Evolutionary conservation across 2,113 vertebrate genomes (phyloP).

Genomic region (Empidonax alnorum): DNA sequence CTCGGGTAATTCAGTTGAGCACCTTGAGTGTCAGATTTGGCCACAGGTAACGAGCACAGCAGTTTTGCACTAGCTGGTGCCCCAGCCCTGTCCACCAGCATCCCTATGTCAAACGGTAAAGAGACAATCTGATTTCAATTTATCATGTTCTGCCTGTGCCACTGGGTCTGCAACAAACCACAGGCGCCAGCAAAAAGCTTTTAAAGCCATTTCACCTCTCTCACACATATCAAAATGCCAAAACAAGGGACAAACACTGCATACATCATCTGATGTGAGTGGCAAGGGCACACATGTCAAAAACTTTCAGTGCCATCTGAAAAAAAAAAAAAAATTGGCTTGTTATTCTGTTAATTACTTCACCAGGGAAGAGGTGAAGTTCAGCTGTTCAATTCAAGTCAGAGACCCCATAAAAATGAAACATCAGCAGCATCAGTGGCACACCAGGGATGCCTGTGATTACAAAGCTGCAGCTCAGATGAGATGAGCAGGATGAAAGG

Average conservation of each 20-base stretch:
- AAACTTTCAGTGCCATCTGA: conserved; percentile 51
- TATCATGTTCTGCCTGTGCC: background rate
- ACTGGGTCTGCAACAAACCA: conserved; percentile 50
- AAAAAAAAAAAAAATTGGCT: conserved; percentile 10
- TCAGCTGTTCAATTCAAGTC: conserved; percentile 52
- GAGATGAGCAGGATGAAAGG: background rate
- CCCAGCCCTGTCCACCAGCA: background rate
- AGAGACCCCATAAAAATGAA: conserved; percentile 57
- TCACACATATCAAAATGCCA: conserved; percentile 65
- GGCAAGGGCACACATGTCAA: conserved; percentile 66
- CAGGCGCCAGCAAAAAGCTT: conserved; percentile 63
- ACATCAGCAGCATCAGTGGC: conserved; percentile 28
- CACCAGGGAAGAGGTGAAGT: conserved; percentile 63
- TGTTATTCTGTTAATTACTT: conserved; percentile 72
- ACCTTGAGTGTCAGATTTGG: background rate
- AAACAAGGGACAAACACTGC: conserved; percentile 59
- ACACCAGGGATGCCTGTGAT: conserved; percentile 26
- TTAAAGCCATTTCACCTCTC: conserved; percentile 68
- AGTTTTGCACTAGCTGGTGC: background rate
- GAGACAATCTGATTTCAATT: conserved; percentile 5
- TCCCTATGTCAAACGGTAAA: background rate
- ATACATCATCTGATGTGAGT: conserved; percentile 60
- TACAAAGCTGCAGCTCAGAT: conserved; percentile 28
- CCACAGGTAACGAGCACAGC: background rate
- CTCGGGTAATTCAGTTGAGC: background rate